Conservation (phyloP, 2,888 invertebrate genomes). For the Mechanitis messenoides region DNA sequence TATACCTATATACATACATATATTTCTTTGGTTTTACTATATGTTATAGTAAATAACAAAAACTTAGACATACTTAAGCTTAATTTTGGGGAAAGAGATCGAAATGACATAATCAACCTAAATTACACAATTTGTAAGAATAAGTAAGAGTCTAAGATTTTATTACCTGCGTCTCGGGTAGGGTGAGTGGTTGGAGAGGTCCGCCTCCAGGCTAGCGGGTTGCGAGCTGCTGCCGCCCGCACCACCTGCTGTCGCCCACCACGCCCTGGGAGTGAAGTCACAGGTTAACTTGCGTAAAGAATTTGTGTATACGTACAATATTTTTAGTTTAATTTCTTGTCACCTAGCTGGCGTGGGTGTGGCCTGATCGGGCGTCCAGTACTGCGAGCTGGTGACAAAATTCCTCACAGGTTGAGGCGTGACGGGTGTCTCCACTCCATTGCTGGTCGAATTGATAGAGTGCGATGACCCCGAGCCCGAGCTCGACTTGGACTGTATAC, state of each 20-base stretch:
- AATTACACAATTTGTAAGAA: too few relatives aligned
- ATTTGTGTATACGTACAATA: too few relatives aligned
- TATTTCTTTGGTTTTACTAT: too few relatives aligned
- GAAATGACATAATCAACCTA: not conserved
- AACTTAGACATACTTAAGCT: not conserved
- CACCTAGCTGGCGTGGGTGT: slow-evolving; percentile 65
- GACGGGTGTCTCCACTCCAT: slow-evolving; percentile 32
- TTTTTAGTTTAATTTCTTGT: too few relatives aligned
- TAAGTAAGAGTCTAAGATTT: not conserved
- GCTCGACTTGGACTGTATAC: slow-evolving; percentile 32
- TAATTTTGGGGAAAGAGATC: not conserved
- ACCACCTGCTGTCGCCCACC: slow-evolving; percentile 55
- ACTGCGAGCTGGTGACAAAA: slow-evolving; percentile 57
- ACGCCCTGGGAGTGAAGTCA: slow-evolving; percentile 41
- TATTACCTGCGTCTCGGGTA: slow-evolving; percentile 60
- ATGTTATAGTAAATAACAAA: too few relatives aligned
- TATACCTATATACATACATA: too few relatives aligned
- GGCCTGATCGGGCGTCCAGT: slow-evolving; percentile 62
- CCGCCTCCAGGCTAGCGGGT: slow-evolving; percentile 66
- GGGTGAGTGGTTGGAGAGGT: slow-evolving; percentile 60
- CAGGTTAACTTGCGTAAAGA: too few relatives aligned
- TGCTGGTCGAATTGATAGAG: slow-evolving; percentile 26
- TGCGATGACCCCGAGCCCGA: slow-evolving; percentile 23
- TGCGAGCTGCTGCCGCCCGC: slow-evolving; percentile 71
- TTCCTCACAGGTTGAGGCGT: slow-evolving; percentile 58